Base-by-base conservation (phyloP, 1,140 invertebrate species). In the Ruditapes philippinarum region DNA sequence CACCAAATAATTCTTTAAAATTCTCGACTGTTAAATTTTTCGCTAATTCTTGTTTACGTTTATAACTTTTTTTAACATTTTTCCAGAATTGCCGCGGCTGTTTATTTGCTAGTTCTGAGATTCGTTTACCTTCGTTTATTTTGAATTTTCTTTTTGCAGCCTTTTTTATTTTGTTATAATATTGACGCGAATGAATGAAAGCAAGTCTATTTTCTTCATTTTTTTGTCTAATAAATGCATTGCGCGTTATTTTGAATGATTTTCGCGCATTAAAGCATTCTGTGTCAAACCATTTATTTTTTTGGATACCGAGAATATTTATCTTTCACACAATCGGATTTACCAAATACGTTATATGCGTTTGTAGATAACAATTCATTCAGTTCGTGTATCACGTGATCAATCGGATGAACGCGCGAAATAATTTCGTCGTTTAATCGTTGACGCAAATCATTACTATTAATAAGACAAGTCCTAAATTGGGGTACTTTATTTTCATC, bases 141-240 rank as follows among this genome's bases (percentile, higher is more conserved):
- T 1, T 81, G 19, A 28, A 54, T 38, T 25, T 3, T n/a, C 62
- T 11, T 81, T 81, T 81, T 31, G 25, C 51, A 78, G 19, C 31
- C 31, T n/a, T 62, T 60, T 60, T n/a, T 60, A 9, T 40, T 60
- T 65, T 81, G 38, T 81, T 25, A 40, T 62, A 33, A 7, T 7
- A 5, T 36, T 22, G 4, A 9, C 36, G 5, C 31, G 9, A 11
- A 3, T n/a, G n/a, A 33, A 38, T n/a, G 25, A 81, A 38, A 22
- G 14, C 40, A 31, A 36, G n/a, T 51, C 28, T 14, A 14, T 49
- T 51, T 14, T 49, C 33, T 28, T 28, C 40, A 33, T 25, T 42
- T 25, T 51, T 79, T 51, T 79, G 0, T n/a, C 33, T 60, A 31
- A 36, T 31, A 62, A 81, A 81, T 62, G 36, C 22, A 42, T 81